phyloP scores from a whole-genome alignment of 2,888 invertebrate species.

The Drosophila barbarae region DNA sequence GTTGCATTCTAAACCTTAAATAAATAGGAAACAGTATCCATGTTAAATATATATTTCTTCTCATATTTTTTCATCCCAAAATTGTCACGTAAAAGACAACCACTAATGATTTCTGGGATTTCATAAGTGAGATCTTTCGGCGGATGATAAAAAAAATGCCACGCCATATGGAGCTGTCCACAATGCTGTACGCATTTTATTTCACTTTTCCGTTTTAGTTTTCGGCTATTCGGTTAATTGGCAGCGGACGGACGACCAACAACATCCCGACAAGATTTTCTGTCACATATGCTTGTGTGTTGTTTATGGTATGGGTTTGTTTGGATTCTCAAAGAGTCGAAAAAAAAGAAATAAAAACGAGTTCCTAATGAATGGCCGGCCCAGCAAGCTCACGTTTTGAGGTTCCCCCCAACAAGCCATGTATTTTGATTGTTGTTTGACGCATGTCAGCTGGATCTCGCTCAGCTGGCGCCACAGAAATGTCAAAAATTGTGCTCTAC shows the following conservation, averaged over 20 bases:
- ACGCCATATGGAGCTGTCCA: slow-evolving; percentile 51
- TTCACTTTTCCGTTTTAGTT: slow-evolving; percentile 37
- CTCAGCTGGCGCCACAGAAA: slow-evolving; percentile 67
- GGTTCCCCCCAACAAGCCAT: slow-evolving; percentile 43
- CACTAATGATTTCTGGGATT: slow-evolving; percentile 72
- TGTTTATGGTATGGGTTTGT: slow-evolving; percentile 7
- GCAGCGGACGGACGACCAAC: slow-evolving; percentile 45
- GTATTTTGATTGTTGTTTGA: slow-evolving; percentile 73
- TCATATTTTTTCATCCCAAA: slow-evolving; percentile 1
- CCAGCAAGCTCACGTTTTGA: slow-evolving; percentile 68
- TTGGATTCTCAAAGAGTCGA: slow-evolving; percentile 56
- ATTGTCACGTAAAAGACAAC: slow-evolving; percentile 19
- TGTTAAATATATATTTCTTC: neutral
- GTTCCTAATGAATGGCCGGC: slow-evolving; percentile 73
- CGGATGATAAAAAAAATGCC: slow-evolving; percentile 43
- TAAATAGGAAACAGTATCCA: too few relatives aligned
- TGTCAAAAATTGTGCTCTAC: slow-evolving; percentile 72
- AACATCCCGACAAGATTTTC: slow-evolving; percentile 64
- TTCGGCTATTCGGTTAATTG: slow-evolving; percentile 61
- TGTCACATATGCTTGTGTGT: slow-evolving; percentile 42
- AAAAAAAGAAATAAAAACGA: slow-evolving; percentile 51
- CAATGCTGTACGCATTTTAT: slow-evolving; percentile 30
- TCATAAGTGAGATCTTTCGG: slow-evolving; percentile 61
- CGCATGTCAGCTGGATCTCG: slow-evolving; percentile 64
- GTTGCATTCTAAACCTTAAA: neutral